Conservation (phyloP, 1,140 invertebrate species). For the Dreissena polymorpha region DNA sequence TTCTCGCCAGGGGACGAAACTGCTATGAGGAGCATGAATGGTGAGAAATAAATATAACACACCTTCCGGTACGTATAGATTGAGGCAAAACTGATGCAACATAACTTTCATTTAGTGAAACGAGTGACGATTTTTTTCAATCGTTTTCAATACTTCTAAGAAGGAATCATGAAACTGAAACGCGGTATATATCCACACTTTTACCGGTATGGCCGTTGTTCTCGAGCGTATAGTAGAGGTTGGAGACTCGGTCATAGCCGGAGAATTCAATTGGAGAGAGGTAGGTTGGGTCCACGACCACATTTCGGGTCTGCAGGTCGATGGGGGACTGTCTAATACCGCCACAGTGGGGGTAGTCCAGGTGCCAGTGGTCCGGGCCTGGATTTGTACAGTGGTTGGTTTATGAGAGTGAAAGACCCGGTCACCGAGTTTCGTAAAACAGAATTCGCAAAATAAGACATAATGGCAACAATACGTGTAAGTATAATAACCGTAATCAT, state of each 20-base stretch:
- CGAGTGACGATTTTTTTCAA: too few relatives aligned
- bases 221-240: conserved; percentile 59
- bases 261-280: conserved; percentile 59
- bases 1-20: too few relatives aligned
- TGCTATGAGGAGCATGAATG: too few relatives aligned
- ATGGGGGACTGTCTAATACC: conserved; percentile 69
- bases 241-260: conserved; percentile 52
- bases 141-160: too few relatives aligned
- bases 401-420: background rate
- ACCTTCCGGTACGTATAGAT: too few relatives aligned
- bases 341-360: conserved; percentile 62
- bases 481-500: background rate
- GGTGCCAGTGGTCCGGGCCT: conserved; percentile 69
- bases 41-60: too few relatives aligned
- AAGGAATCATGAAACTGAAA: too few relatives aligned
- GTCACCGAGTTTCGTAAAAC: background rate
- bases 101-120: too few relatives aligned
- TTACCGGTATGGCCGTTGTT: conserved; percentile 69
- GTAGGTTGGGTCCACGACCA: conserved; percentile 55
- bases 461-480: background rate
- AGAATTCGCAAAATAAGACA: background rate
- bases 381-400: background rate
- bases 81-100: too few relatives aligned
- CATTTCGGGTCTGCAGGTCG: conserved; percentile 57
- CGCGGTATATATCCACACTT: background rate